Evolutionary conservation across 2,888 invertebrate species (phyloP).

Genomic region (Meta bourneti): DNA sequence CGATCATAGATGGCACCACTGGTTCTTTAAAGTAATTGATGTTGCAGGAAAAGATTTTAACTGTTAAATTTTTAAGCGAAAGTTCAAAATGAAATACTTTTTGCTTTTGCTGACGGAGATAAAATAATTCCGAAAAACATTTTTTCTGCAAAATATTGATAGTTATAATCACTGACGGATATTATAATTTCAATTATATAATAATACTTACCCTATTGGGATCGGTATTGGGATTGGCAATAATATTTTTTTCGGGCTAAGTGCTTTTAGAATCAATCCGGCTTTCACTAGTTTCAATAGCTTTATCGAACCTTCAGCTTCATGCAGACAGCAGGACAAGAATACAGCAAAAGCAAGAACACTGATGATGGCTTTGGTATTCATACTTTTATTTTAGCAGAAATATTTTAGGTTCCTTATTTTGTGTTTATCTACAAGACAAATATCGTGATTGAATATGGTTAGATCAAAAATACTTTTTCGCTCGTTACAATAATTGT

Average conservation of each 20-base stretch:
- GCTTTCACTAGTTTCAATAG: conserved; percentile 52
- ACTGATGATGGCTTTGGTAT: neutral
- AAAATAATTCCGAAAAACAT: too few relatives aligned
- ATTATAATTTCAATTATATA: too few relatives aligned
- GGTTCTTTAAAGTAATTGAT: too few relatives aligned
- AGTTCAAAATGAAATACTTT: too few relatives aligned
- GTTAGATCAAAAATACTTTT: too few relatives aligned
- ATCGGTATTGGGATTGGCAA: conserved; percentile 48
- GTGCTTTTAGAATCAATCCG: conserved; percentile 57
- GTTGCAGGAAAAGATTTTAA: too few relatives aligned
- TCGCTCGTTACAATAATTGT: too few relatives aligned
- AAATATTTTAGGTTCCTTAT: neutral
- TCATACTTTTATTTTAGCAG: conserved; percentile 18
- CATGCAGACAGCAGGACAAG: conserved; percentile 32
- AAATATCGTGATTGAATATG: neutral
- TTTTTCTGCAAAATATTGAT: too few relatives aligned
- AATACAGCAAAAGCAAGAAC: conserved; percentile 19
- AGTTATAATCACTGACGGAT: too few relatives aligned
- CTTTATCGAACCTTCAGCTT: conserved; percentile 46
- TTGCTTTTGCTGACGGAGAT: too few relatives aligned
- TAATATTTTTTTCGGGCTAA: conserved; percentile 48
- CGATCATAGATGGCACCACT: too few relatives aligned
- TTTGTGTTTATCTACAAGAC: neutral
- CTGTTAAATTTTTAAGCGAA: too few relatives aligned
- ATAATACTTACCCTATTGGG: conserved; percentile 61